Conservation (phyloP, 2,888 invertebrate species). For the Polietes domitor region DNA sequence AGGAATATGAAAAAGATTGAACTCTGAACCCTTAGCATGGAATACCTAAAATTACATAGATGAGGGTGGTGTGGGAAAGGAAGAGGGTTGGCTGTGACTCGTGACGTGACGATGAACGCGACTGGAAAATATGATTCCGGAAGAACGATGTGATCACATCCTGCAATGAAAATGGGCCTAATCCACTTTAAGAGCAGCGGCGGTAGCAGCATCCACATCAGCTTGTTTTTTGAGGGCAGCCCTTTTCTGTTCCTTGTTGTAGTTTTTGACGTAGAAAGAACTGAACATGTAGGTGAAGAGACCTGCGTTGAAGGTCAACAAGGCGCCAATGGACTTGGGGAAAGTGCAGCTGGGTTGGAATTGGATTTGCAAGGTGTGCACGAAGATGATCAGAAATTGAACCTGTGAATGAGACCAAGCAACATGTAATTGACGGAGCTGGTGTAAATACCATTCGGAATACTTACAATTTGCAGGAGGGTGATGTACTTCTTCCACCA, state of each 20-base stretch:
- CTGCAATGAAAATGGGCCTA: conserved; percentile 10
- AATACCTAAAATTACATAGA: not conserved
- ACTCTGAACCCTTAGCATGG: not conserved
- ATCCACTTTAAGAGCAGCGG: conserved; percentile 38
- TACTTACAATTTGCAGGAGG: conserved; percentile 89
- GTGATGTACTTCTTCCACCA: conserved; percentile 98
- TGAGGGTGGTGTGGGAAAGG: not conserved
- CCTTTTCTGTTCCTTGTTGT: conserved; percentile 81
- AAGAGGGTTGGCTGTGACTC: not conserved
- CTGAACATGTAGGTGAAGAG: conserved; percentile 90
- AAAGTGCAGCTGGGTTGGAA: conserved; percentile 86
- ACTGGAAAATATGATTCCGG: not conserved
- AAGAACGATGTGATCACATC: not conserved
- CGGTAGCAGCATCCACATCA: too few relatives aligned
- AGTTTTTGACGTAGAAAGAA: conserved; percentile 87
- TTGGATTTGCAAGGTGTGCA: conserved; percentile 86
- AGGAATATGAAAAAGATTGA: not conserved
- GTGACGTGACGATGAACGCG: not conserved
- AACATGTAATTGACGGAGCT: too few relatives aligned
- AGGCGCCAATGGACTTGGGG: conserved; percentile 86
- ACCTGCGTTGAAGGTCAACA: conserved; percentile 86
- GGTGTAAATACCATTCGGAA: too few relatives aligned
- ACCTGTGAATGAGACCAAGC: conserved; percentile 81
- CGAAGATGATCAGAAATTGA: conserved; percentile 89
- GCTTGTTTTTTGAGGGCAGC: not conserved